phyloP scores from a whole-genome alignment of 2,888 invertebrate genomes.

The Abrostola tripartita region DNA sequence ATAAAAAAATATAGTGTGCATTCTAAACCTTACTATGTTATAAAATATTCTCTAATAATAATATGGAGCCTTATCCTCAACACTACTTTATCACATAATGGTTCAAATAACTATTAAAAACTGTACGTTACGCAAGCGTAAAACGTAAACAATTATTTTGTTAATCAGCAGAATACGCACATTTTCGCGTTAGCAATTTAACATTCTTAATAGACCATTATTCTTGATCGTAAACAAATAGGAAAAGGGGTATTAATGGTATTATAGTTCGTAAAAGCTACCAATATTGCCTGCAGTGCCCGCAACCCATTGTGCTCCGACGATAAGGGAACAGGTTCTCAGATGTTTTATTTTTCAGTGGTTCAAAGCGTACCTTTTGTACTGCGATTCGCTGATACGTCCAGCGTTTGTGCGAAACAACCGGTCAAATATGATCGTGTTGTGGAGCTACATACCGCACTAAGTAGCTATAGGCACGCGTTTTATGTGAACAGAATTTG shows the following conservation, averaged over 20 bases:
- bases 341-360: conserved; percentile 68
- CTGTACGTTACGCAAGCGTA: conserved; percentile 20
- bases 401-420: conserved; percentile 37
- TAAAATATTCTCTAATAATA: not conserved
- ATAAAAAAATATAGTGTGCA: conserved; percentile 3
- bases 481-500: conserved; percentile 51
- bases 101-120: conserved; percentile 39
- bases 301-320: conserved; percentile 64
- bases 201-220: conserved; percentile 71
- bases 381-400: conserved; percentile 58
- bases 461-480: conserved; percentile 6
- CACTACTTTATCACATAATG: conserved; percentile 22
- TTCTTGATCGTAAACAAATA: conserved; percentile 75
- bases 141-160: conserved; percentile 59
- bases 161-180: conserved; percentile 60
- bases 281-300: conserved; percentile 58
- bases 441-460: conserved; percentile 27
- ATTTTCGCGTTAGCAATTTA: conserved; percentile 69
- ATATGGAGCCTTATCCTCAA: not conserved
- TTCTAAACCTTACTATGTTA: not conserved
- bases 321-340: conserved; percentile 70
- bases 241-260: conserved; percentile 71
- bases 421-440: conserved; percentile 52
- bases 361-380: conserved; percentile 60
- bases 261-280: conserved; percentile 69